phyloP scores from a whole-genome alignment of 2,797 vertebrate genomes.

The Aratinga solstitialis region DNA sequence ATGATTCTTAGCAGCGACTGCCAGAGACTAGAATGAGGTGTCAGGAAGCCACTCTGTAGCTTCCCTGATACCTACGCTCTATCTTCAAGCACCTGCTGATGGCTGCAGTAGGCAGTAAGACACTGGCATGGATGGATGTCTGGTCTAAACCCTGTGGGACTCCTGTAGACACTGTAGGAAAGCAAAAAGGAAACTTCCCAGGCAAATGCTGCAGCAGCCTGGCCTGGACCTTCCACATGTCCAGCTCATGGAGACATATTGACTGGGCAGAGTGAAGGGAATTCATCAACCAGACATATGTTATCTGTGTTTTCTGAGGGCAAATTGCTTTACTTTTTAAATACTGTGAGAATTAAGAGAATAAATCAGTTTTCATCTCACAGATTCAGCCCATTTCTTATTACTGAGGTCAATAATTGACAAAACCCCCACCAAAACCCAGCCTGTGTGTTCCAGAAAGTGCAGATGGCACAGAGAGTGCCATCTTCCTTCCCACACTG shows the following conservation, averaged over 20 bases:
- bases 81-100: neutral
- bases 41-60: neutral
- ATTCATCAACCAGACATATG: neutral
- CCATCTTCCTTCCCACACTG: neutral
- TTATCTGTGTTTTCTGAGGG: neutral
- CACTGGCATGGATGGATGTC: neutral
- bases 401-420: neutral
- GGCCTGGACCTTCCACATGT: neutral
- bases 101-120: rapidly evolving
- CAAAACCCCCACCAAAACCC: neutral
- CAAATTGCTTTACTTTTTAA: neutral
- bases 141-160: neutral
- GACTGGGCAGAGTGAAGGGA: neutral
- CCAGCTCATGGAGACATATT: too few species aligned
- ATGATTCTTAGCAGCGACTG: neutral
- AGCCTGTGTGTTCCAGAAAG: neutral
- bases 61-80: neutral
- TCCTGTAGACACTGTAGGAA: neutral
- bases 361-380: neutral
- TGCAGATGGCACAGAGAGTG: neutral
- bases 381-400: neutral
- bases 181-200: neutral
- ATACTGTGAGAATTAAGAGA: neutral
- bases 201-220: rapidly evolving
- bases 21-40: neutral